Base-by-base conservation (phyloP, 2,888 invertebrate genomes). In the Sycophila texana region DNA sequence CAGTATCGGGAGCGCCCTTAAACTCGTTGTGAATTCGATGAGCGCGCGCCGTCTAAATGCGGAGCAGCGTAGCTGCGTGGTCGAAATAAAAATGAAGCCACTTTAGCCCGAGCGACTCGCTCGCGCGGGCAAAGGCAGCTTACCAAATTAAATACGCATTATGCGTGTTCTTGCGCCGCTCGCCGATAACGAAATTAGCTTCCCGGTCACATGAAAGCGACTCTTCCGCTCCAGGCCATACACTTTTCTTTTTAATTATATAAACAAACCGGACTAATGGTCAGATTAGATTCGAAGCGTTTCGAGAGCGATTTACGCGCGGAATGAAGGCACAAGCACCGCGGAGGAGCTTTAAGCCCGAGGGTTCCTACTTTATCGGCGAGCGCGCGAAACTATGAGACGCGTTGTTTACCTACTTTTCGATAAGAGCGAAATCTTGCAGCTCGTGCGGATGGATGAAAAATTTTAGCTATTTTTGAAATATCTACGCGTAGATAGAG, bases 71-170 rank as follows among this genome's bases (percentile, higher is more conserved):
- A n/a, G 30, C 39, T 39, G 39, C 66, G 53, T 65, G 66, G 39
- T 20, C 20, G 39, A 65, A 74, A 74, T 74, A 53, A 57, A 63
- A 66, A 65, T 66, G n/a, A 74, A 65, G 39, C 18, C 30, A 58
- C 47, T 70, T 63, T 39, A 26, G 26, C 10, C 63, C 18, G 63
- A 18, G 18, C 39, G 39, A 1, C 7, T 39, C 39, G 39, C 39
- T 39, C 39, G 39, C 4, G 12, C 14, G 7, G 14, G 22, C 14
- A 4, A 55, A 14, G 47, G 12, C 57, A 47, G 10, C 16, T 68
- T 30, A 18, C 4, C 55, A 51, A 68, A 68, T 30, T 55, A 68
- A 68, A 68, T 57, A 20, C 18, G 57, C 58, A 18, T 63, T 18
- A 18, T 47, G 47, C 39, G 47, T 30, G 26, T 14, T 1, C 14